phyloP scores from a whole-genome alignment of 2,113 vertebrate genomes.

The Notothenia coriiceps region DNA sequence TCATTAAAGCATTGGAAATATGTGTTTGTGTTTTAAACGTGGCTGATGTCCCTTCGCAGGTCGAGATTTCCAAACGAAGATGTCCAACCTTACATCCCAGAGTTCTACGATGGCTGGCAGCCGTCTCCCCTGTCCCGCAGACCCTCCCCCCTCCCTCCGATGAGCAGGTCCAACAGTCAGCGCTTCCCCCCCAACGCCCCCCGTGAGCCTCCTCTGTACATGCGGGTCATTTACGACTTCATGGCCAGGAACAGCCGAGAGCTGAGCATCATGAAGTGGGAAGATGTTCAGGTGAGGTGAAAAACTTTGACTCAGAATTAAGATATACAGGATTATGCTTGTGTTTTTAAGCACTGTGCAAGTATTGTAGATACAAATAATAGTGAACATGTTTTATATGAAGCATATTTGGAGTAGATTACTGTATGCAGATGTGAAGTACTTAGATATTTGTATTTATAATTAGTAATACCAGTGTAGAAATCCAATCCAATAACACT shows the following conservation, averaged over 20 bases:
- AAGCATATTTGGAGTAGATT: neutral
- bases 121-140: slow-evolving; percentile 53
- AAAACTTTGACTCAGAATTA: neutral
- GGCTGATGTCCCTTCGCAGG: slow-evolving; percentile 52
- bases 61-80: slow-evolving; percentile 77
- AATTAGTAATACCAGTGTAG: no score
- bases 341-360: neutral
- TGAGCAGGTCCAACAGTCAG: slow-evolving; percentile 72
- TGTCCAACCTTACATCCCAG: slow-evolving; percentile 81
- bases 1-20: neutral
- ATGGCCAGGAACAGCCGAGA: slow-evolving; percentile 88
- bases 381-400: neutral
- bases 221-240: slow-evolving; percentile 87
- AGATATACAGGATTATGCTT: neutral
- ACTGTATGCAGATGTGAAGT: neutral
- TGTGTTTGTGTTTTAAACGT: neutral
- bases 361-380: neutral
- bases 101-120: slow-evolving; percentile 89
- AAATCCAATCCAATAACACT: no score
- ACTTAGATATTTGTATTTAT: no score
- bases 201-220: slow-evolving; percentile 53
- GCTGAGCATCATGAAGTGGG: slow-evolving; percentile 87
- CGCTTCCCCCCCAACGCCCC: slow-evolving; percentile 3
- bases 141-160: neutral
- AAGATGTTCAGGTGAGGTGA: slow-evolving; percentile 88